phyloP scores from a whole-genome alignment of 2,888 invertebrate species.

The Dryadula phaetusa region DNA sequence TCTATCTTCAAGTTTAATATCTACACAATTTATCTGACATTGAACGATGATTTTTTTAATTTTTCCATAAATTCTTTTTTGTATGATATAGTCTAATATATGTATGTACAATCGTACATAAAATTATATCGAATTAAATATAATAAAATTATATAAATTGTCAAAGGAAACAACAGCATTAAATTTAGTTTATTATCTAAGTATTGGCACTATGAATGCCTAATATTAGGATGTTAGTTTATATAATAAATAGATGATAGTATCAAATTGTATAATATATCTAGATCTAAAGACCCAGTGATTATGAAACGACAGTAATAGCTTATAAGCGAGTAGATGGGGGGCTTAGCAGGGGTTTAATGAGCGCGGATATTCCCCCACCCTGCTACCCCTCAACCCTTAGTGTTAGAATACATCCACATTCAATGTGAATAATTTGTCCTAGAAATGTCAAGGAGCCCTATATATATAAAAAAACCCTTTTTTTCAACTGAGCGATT shows the following conservation, averaged over 20 bases:
- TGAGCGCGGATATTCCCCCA: conserved; percentile 5
- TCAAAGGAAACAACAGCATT: background rate
- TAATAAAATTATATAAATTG: too few species aligned
- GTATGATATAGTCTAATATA: too few species aligned
- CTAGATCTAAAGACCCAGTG: conserved; percentile 14
- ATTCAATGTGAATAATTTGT: background rate
- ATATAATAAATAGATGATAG: background rate
- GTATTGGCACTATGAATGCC: background rate
- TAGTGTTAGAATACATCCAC: background rate
- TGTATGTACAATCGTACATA: too few species aligned
- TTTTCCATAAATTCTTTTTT: too few species aligned
- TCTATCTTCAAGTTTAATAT: too few species aligned
- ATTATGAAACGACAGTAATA: conserved; percentile 15
- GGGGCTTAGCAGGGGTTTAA: background rate
- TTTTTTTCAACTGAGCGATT: background rate
- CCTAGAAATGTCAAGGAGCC: background rate
- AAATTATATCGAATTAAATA: too few species aligned
- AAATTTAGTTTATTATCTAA: background rate
- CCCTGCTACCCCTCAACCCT: background rate
- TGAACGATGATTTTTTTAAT: too few species aligned
- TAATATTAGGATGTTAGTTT: background rate
- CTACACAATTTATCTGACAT: too few species aligned
- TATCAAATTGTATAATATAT: background rate
- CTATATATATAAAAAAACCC: background rate
- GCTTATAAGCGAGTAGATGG: conserved; percentile 11